A percentile compares a stretch with the other conserved stretches of the same genome.
Evolutionary conservation across 2,888 invertebrate species (phyloP).

Genomic region (Nysson spinosus): DNA sequence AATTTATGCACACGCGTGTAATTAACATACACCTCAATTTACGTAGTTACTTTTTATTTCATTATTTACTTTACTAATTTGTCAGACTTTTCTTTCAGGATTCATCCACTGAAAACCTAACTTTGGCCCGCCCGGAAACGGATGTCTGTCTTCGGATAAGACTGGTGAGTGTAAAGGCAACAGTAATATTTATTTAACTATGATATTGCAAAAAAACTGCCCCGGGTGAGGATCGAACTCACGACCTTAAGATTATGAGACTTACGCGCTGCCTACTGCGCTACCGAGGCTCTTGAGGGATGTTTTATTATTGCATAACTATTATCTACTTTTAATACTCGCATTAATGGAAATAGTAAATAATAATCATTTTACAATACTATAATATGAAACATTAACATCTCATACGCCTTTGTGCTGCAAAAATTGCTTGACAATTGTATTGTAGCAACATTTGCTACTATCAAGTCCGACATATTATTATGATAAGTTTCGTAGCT

Average conservation of each 20-base stretch:
- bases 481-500: too few species aligned
- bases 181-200: too few species aligned
- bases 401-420: too few species aligned
- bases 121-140: too few species aligned
- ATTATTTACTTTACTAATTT: too few species aligned
- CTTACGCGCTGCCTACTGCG: constrained; percentile 75
- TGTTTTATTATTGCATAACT: not conserved
- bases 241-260: constrained; percentile 85
- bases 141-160: not conserved
- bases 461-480: too few species aligned
- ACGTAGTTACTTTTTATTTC: too few species aligned
- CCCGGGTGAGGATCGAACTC: constrained; percentile 96
- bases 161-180: not conserved
- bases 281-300: constrained; percentile 68
- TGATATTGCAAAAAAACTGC: constrained; percentile 76
- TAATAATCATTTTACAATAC: not conserved
- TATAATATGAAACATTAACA: not conserved
- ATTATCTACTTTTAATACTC: not conserved
- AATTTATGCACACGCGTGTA: too few species aligned
- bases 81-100: not conserved
- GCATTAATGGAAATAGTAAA: not conserved
- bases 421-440: too few species aligned
- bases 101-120: too few species aligned
- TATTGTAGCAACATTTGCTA: too few species aligned
- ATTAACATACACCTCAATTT: too few species aligned